Base-by-base conservation (phyloP, 2,888 invertebrate species). In the Rotaria macrura region DNA sequence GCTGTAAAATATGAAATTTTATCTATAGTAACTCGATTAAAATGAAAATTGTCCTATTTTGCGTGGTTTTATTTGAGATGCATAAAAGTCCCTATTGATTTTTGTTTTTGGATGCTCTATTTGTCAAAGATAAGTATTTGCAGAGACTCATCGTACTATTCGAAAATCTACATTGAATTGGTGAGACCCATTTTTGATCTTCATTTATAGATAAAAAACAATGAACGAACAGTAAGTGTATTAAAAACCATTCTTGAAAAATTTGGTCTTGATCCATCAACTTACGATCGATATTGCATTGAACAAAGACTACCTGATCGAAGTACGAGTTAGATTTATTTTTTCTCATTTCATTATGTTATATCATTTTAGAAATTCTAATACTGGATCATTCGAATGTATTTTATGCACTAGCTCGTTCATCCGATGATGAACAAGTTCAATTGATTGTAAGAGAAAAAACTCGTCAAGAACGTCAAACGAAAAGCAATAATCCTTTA, bases 351-450 rank as follows among this genome's bases (percentile, higher is more conserved):
- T 65, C 6, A 29, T 65, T 23, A 20, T 65, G 34, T 6, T 34
- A 12, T 79, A 38, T 14, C 43, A 23, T 4, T 79, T 3, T 79
- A 79, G 79, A 43, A 79, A 79, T 79, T 79, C 25, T 79, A 3
- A 25, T 79, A 43, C 43, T n/a, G 7, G 79, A 79, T 43, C 79
- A 79, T 79, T 79, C 43, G 10, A 79, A 79, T 79, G 79, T 79
- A 43, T 79, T 79, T n/a, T 79, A 79, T 79, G 79, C 79, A 20
- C 43, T 79, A 10, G 79, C n/a, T 43, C 79, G 43, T 34, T 20
- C 34, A 12, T n/a, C 40, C 3, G 43, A 79, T 43, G n/a, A 79
- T 79, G 43, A 79, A 79, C 43, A 79, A 43, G 43, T 79, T 43
- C n/a, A 79, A 25, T 43, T 79, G 25, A 43, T 43, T n/a, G 79